phyloP scores from a whole-genome alignment of 2,888 invertebrate genomes.

The Hypselothyrea guttata region DNA sequence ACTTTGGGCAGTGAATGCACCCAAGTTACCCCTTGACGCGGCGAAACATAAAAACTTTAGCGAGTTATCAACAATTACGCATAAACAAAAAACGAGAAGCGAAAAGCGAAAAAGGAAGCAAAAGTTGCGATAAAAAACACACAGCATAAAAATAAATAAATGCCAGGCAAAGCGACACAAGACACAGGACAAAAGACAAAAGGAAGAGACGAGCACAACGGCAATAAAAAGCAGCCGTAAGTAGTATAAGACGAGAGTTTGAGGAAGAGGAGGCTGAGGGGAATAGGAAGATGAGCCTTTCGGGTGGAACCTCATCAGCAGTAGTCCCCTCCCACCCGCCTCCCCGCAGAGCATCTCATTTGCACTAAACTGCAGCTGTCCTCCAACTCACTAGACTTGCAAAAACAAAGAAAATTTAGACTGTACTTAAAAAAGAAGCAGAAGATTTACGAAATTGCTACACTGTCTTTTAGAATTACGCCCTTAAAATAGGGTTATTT shows the following conservation, averaged over 20 bases:
- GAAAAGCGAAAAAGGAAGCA: constrained; percentile 39
- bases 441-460: constrained; percentile 1
- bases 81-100: constrained; percentile 67
- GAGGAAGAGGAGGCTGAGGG: no score
- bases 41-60: constrained; percentile 51
- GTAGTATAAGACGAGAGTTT: constrained; percentile 28
- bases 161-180: constrained; percentile 46
- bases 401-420: not conserved
- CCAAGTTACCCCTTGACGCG: constrained; percentile 25
- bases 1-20: constrained; percentile 47
- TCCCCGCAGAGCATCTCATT: constrained; percentile 39
- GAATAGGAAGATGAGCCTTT: constrained; percentile 21
- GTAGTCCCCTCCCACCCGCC: constrained; percentile 16
- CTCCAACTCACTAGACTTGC: not conserved
- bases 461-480: no score
- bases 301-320: constrained; percentile 27
- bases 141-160: constrained; percentile 68
- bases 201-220: constrained; percentile 14
- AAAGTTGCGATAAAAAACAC: constrained; percentile 47
- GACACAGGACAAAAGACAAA: constrained; percentile 35
- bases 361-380: constrained; percentile 61
- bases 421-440: not conserved
- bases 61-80: constrained; percentile 75
- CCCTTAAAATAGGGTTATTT: no score
- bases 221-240: constrained; percentile 74